Percentiles rank a stretch among this genome's conserved stretches.
Evolutionary conservation across 2,888 invertebrate species (phyloP).

Genomic region (Ennomos fuscantarius): DNA sequence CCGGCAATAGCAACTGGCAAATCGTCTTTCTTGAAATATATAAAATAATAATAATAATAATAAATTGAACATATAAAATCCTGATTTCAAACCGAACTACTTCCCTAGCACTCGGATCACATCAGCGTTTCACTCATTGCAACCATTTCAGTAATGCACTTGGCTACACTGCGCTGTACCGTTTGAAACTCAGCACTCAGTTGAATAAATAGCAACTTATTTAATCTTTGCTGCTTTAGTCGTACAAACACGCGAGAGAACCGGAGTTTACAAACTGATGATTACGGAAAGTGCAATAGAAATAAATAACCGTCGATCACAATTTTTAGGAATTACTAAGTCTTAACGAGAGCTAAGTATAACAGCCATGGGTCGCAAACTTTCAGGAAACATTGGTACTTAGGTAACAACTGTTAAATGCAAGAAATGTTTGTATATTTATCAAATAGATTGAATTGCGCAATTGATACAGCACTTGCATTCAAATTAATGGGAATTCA

Average conservation of each 20-base stretch:
- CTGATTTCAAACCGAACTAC: too few species aligned
- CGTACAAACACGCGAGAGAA: constrained; percentile 24
- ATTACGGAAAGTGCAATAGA: constrained; percentile 4
- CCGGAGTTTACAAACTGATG: constrained; percentile 23
- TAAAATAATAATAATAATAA: too few species aligned
- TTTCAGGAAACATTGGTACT: neutral
- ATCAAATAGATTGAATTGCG: neutral
- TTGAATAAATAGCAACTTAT: constrained; percentile 29
- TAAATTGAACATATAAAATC: too few species aligned
- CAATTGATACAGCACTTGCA: constrained; percentile 1
- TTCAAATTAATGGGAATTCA: neutral
- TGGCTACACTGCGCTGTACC: constrained; percentile 12
- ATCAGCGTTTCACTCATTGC: neutral
- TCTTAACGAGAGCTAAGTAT: too few species aligned
- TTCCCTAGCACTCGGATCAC: too few species aligned
- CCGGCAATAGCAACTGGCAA: too few species aligned
- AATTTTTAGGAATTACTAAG: too few species aligned
- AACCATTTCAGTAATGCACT: constrained; percentile 5
- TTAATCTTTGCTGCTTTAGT: constrained; percentile 27
- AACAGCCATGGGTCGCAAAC: too few species aligned
- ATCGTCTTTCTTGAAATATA: too few species aligned
- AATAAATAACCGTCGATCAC: too few species aligned
- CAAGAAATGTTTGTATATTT: neutral
- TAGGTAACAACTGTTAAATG: constrained; percentile 8
- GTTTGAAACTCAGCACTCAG: constrained; percentile 20